Conservation (phyloP, 2,113 vertebrate species). For the Puntigrus tetrazona region DNA sequence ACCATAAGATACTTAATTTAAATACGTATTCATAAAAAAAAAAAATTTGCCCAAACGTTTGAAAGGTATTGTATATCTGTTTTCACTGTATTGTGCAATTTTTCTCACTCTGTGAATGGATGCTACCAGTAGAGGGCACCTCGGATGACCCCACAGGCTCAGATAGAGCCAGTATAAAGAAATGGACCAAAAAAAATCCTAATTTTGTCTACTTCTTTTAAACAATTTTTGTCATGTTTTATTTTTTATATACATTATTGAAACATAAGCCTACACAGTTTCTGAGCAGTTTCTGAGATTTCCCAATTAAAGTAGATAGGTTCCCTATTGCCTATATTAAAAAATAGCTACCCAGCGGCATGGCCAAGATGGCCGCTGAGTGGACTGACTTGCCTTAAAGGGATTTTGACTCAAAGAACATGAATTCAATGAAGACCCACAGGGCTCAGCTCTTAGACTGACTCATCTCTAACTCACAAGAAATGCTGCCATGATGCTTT, state of each 20-base stretch:
- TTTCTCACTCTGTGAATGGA: not conserved
- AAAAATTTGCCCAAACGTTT: too few relatives aligned
- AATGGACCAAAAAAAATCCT: not conserved
- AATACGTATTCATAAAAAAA: too few relatives aligned
- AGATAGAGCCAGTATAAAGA: not conserved
- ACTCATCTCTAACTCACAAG: not conserved
- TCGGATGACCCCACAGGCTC: not conserved
- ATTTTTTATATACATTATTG: not conserved
- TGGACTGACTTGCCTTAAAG: constrained; percentile 2
- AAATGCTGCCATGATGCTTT: not conserved
- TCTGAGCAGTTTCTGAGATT: not conserved
- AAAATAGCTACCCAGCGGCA: not conserved
- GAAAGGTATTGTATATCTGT: too few relatives aligned
- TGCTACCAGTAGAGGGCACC: not conserved
- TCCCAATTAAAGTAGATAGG: not conserved
- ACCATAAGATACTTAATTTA: too few relatives aligned
- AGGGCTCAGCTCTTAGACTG: not conserved
- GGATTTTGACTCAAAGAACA: not conserved
- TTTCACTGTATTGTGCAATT: not conserved
- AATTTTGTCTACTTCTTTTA: not conserved
- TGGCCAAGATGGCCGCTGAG: constrained; percentile 1
- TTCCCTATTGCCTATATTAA: not conserved
- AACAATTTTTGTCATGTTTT: not conserved
- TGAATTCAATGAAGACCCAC: not conserved
- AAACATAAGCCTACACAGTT: not conserved